phyloP scores from a whole-genome alignment of 2,113 vertebrate species.

The Actinemys pallida region DNA sequence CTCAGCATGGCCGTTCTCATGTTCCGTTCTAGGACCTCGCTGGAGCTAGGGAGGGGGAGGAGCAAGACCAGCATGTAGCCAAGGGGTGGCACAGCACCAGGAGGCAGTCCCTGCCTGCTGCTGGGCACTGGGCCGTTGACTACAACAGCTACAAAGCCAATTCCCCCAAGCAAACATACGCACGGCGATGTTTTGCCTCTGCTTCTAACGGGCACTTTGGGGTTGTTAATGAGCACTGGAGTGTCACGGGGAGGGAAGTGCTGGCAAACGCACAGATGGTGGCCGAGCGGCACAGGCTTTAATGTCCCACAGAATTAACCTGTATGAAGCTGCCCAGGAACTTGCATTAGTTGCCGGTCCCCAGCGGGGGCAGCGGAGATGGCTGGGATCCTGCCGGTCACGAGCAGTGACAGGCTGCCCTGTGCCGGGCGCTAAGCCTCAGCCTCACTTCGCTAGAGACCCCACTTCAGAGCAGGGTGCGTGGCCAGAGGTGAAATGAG shows the following conservation, averaged over 20 bases:
- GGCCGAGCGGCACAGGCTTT: neutral
- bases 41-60: neutral
- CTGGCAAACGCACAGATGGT: neutral
- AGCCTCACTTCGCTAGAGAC: neutral
- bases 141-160: neutral
- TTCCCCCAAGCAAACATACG: neutral
- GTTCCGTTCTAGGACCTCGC: neutral
- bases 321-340: neutral
- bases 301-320: neutral
- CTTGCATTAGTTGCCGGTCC: neutral
- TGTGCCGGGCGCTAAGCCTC: neutral
- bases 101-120: neutral
- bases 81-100: neutral
- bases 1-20: too few species aligned
- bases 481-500: neutral
- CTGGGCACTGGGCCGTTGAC: neutral
- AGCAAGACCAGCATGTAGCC: neutral
- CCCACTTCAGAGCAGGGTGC: neutral
- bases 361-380: neutral
- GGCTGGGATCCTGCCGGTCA: too few species aligned
- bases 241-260: neutral
- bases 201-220: neutral
- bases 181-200: neutral
- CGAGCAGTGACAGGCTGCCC: neutral
- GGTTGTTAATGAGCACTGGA: neutral